A percentile compares a stretch with the other conserved stretches of the same genome.
These are phyloP conservation scores for Dufourea novaeangliae DNA, from an alignment of 1,140 invertebrate genomes.

Conservation along the genomic window DNA sequence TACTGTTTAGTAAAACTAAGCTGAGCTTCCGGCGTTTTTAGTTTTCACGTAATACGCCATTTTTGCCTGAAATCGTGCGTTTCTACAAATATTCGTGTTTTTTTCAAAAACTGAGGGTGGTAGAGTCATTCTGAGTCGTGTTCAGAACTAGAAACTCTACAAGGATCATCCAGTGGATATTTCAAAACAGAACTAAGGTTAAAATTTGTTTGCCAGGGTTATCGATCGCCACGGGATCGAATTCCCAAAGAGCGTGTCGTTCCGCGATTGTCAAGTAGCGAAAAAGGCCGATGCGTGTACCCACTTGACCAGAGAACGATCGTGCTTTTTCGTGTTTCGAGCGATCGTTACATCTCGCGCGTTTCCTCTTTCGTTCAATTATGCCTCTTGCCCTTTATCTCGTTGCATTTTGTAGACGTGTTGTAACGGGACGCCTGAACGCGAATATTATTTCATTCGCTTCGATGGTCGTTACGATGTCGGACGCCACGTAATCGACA, in stretches of 20 bases:
- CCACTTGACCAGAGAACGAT: not conserved
- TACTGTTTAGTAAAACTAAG: no score
- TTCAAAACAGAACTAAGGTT: no score
- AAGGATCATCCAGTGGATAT: no score
- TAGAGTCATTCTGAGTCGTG: no score
- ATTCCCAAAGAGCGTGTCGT: slow-evolving; percentile 4
- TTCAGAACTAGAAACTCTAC: no score
- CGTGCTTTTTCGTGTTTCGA: slow-evolving; percentile 2
- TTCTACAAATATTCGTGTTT: no score
- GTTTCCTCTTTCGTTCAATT: slow-evolving; percentile 17
- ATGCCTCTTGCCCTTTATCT: not conserved
- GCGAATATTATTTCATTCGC: slow-evolving; percentile 8
- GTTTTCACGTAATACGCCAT: no score
- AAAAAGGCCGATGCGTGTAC: slow-evolving; percentile 2
- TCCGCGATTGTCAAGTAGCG: slow-evolving; percentile 13
- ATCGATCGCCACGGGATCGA: slow-evolving; percentile 28
- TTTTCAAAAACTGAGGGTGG: no score
- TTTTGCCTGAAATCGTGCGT: no score
- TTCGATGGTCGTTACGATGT: not conserved
- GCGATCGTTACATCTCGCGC: not conserved
- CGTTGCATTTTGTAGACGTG: not conserved
- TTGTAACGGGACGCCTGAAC: not conserved
- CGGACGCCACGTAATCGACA: not conserved
- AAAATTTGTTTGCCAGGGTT: no score
- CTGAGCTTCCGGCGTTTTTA: no score